Conservation (phyloP, 2,113 vertebrate genomes). For the Heloderma charlesbogerti region DNA sequence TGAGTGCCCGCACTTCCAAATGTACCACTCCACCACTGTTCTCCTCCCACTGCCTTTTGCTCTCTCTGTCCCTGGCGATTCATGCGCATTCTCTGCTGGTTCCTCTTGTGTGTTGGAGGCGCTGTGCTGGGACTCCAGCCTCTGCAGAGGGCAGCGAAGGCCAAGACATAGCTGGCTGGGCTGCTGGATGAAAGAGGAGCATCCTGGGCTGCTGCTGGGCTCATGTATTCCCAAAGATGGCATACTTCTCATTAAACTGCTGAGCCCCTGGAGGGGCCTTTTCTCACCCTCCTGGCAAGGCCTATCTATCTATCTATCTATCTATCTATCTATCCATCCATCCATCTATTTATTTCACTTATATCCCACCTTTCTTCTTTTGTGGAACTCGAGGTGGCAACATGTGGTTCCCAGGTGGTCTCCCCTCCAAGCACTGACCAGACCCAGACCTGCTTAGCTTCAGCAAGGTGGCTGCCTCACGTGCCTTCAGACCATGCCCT, state of each 20-base stretch:
- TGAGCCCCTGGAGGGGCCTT: not conserved
- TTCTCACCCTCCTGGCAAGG: conserved; percentile 6
- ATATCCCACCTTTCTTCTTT: too few species aligned
- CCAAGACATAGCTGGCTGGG: not conserved
- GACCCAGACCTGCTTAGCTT: too few species aligned
- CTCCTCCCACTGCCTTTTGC: not conserved
- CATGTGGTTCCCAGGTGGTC: too few species aligned
- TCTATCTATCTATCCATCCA: too few species aligned
- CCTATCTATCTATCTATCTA: too few species aligned
- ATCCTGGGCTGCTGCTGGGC: not conserved
- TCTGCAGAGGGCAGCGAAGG: conserved; percentile 24
- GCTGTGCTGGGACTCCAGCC: not conserved
- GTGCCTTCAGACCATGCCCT: too few species aligned
- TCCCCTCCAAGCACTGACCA: too few species aligned
- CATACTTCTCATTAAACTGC: not conserved
- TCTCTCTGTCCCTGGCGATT: not conserved
- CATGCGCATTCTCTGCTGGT: not conserved
- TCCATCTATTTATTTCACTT: too few species aligned
- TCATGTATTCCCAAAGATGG: not conserved
- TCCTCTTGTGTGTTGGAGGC: not conserved
- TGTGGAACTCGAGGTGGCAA: too few species aligned
- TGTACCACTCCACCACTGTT: too few species aligned
- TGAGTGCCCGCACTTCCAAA: too few species aligned
- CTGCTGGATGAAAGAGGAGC: not conserved
- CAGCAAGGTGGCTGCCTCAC: too few species aligned